A percentile compares a stretch with the other conserved stretches of the same genome.
These are phyloP conservation scores for Hypena proboscidalis DNA, from an alignment of 2,888 invertebrate species.

Conservation along the genomic window DNA sequence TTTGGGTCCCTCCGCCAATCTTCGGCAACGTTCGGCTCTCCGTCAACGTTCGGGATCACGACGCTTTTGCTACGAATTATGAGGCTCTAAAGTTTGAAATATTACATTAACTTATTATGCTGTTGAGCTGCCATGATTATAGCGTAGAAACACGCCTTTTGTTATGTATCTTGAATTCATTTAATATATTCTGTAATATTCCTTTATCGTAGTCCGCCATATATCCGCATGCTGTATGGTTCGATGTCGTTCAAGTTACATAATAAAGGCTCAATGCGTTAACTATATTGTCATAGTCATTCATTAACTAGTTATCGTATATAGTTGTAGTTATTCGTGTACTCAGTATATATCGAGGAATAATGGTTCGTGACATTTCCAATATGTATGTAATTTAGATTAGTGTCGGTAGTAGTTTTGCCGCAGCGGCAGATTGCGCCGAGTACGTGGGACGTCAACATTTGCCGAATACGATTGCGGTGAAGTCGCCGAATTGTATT, in stretches of 20 bases:
- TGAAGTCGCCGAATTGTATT: background rate
- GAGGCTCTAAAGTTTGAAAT: conserved; percentile 47
- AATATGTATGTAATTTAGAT: conserved; percentile 65
- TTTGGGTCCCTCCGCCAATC: conserved; percentile 27
- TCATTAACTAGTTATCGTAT: conserved; percentile 61
- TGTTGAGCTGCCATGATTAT: conserved; percentile 75
- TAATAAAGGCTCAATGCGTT: conserved; percentile 67
- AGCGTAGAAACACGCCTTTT: conserved; percentile 54
- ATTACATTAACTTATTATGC: conserved; percentile 56
- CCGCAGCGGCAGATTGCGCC: too few relatives aligned
- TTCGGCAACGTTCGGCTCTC: conserved; percentile 22
- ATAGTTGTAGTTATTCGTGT: conserved; percentile 64
- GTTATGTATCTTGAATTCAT: conserved; percentile 68
- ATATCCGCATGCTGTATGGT: conserved; percentile 36
- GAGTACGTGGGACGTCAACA: conserved; percentile 20
- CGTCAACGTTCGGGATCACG: conserved; percentile 24
- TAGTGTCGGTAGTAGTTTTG: conserved; percentile 32
- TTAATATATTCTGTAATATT: conserved; percentile 27
- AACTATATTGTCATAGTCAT: conserved; percentile 59
- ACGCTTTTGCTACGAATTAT: conserved; percentile 34
- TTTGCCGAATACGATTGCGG: conserved; percentile 12
- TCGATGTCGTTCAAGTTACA: conserved; percentile 58
- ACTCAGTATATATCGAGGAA: conserved; percentile 71
- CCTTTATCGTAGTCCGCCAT: conserved; percentile 34
- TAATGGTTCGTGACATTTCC: conserved; percentile 83